Percentiles rank a stretch among this genome's conserved stretches.
Conservation (phyloP, 2,888 invertebrate species). For the Pycnomerus fuliginosus region DNA sequence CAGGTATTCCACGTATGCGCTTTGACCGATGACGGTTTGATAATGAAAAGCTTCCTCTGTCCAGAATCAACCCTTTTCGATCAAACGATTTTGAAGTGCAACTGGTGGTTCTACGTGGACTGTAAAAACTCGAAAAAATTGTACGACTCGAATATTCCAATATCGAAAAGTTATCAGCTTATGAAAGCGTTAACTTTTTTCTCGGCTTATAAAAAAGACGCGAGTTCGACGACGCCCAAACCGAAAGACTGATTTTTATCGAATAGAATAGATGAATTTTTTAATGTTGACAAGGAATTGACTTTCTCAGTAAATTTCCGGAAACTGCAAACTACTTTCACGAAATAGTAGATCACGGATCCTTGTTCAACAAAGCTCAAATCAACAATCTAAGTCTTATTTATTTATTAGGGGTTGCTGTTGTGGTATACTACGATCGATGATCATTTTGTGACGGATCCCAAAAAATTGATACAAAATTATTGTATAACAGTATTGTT, state of each 20-base stretch:
- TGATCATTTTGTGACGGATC: no score
- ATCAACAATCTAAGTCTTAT: no score
- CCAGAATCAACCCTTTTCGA: conserved; percentile 90
- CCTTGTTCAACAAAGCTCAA: no score
- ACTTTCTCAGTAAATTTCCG: no score
- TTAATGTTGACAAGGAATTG: no score
- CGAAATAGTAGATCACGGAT: no score
- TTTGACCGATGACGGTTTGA: conserved; percentile 81
- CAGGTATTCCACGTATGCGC: conserved; percentile 92
- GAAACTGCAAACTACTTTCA: no score
- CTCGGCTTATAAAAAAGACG: conserved; percentile 76
- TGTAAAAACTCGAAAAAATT: conserved; percentile 77
- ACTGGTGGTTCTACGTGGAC: conserved; percentile 89
- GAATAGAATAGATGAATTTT: no score
- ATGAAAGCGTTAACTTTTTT: conserved; percentile 90
- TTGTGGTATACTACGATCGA: no score
- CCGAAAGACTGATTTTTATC: conserved; percentile 34
- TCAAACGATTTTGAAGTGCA: conserved; percentile 87
- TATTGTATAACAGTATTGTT: no score
- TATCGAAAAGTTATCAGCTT: conserved; percentile 87
- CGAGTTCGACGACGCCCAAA: conserved; percentile 27
- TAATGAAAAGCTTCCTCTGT: conserved; percentile 89
- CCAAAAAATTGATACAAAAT: no score
- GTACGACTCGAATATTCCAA: conserved; percentile 87
- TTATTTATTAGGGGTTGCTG: no score